Percentiles rank a stretch among this genome's conserved stretches.
Conservation (phyloP, 2,113 vertebrate species). For the Phrynosoma blainvillii region DNA sequence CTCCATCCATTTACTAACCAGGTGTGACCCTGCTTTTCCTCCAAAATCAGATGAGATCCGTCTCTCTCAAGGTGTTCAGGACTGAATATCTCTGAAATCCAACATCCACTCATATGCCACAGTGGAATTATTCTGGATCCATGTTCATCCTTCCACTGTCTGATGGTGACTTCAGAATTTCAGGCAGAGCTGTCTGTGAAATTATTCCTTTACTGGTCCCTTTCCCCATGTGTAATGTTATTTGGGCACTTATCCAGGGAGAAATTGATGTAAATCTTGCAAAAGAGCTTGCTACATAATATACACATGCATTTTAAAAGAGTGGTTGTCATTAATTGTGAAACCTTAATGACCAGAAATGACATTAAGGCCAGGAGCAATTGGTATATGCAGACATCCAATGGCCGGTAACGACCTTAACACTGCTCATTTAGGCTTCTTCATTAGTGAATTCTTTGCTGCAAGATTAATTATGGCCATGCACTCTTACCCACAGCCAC, state of each 20-base stretch:
- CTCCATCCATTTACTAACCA: no score
- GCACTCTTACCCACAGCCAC: conserved; percentile 63
- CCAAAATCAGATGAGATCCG: no score
- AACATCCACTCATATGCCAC: conserved; percentile 32
- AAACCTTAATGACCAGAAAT: conserved; percentile 53
- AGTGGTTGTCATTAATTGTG: conserved; percentile 25
- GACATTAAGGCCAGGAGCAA: conserved; percentile 64
- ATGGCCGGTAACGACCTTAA: conserved; percentile 68
- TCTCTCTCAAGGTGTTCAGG: no score
- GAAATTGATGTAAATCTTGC: neutral
- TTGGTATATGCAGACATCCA: conserved; percentile 63
- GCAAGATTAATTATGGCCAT: conserved; percentile 72
- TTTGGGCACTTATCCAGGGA: neutral
- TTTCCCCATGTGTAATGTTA: neutral
- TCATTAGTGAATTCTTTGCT: conserved; percentile 71
- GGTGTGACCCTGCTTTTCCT: no score
- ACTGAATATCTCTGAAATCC: neutral
- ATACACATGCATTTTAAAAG: conserved; percentile 30
- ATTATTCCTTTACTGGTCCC: neutral
- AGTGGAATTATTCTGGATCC: conserved; percentile 40
- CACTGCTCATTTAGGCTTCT: conserved; percentile 71
- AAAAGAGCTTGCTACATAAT: conserved; percentile 32
- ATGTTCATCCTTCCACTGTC: conserved; percentile 27
- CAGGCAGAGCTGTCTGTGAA: conserved; percentile 15
- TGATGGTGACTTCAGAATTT: conserved; percentile 38